Evolutionary conservation across 2,888 invertebrate species (phyloP), one percentile per base, ranked within the genome.

Genomic region (Orthonychiurus folsomi): DNA sequence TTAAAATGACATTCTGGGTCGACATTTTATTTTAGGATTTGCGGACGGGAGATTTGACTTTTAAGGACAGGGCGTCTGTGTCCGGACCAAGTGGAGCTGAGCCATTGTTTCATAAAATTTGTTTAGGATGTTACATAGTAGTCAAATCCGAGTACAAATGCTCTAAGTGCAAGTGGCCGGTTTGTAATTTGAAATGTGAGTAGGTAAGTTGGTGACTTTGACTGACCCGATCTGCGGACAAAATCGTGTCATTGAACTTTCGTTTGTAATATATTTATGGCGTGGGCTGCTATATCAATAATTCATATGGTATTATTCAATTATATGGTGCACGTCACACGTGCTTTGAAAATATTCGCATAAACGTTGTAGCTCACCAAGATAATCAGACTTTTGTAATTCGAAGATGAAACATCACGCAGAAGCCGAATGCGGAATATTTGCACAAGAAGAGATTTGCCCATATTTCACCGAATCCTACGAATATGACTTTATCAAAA

Each of bases 21-120:
- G 90, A 50, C 84, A 86, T 76, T 78, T 89, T 70, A 81, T 86
- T 53, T 85, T 89, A 86, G 68, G 83, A 82, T 48, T 84, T 91
- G 37, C 83, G 81, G 64, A 78, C 82, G 1, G 88, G 87, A 0
- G 88, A 88, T 74, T 78, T 88, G 2, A 77, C 91, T 23, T 73
- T 89, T 24, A 81, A 82, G 65, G 86, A 87, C 74, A 87, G 87
- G 74, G 85, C 89, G 0, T 75, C 91, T 5, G 81, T 89, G 1
- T 81, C 83, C 65, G 89, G 88, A 0, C 91, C 90, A 0, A 69
- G 63, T 60, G 69, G 69, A 26, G 67, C 71, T 15, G 69, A 71
- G 59, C 59, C 63, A 20, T 67, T 65, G 21, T 67, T 71, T 52
- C 68, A 69, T 52, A 50, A 60, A 47, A 65, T 73, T 24, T 75